Base-by-base conservation (phyloP, 1,140 invertebrate genomes). In the Harpegnathos saltator region DNA sequence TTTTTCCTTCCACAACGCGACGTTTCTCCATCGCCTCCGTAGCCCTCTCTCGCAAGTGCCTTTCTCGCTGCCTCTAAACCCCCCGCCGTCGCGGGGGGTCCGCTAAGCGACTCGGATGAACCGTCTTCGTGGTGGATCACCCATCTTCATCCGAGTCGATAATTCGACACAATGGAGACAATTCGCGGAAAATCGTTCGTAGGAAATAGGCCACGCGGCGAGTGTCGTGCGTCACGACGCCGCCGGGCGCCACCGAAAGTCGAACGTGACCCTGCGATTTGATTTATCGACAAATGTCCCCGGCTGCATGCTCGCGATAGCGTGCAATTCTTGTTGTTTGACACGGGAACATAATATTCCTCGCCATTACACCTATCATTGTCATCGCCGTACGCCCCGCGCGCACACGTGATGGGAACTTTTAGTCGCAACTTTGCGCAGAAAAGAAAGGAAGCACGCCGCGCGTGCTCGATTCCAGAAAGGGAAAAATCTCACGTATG, bases 111-210 rank as follows among this genome's bases (percentile, higher is more conserved):
- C n/a, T 44, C 38, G 38, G 38, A 44, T 44, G 38, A 44, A 44
- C 38, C 56, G n/a, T 63, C 59, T 78, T 75, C n/a, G n/a, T n/a
- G n/a, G 33, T 66, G 69, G 59, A 78, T 73, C 83, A 71, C 65
- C 74, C 84, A 86, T 81, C 83, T 80, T 88, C 88, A 87, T 87
- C 85, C 82, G 75, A 80, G 78, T 87, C 87, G 89, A 92, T 92
- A 92, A 92, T 92, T 91, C 85, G 84, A 88, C 87, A 90, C 91
- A 91, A 92, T 91, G 73, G 89, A 90, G 88, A 89, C 85, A 90
- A 91, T 90, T 91, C 86, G 87, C 71, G 91, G 90, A 89, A 92
- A 92, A 92, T 92, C 90, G 90, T 86, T 86, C 48, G 85, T 88
- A 87, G 90, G 87, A 92, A 91, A 91, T 90, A 85, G 89, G 85